Evolutionary conservation across 2,113 vertebrate genomes (phyloP), one percentile per base, ranked within the genome.

Genomic region (Cyphomyrus plagiostoma): DNA sequence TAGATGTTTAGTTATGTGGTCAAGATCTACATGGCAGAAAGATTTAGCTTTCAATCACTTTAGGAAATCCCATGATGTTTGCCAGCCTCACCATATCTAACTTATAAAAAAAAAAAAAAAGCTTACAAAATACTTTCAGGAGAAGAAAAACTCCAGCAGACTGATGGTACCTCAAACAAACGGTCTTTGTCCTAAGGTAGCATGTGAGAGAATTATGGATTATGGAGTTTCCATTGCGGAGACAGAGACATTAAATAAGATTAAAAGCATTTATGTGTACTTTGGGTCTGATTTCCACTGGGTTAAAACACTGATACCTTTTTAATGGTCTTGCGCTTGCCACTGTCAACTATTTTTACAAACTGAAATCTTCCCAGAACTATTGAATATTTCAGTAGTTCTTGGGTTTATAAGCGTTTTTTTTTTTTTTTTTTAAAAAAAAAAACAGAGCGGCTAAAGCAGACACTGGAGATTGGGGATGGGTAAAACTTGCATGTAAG

Each of bases 201-300:
- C 82, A 84, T 48, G 77, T 39, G 15, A 48, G 82, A 23, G 39
- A 35, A 48, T 84, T 45, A 84, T 48, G 45, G 46, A 45, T 84
- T 48, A 48, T 39, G 30, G 39, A 90, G 56, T 89, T 90, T 89
- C 84, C 89, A 91, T 86, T 89, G 87, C 89, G 70, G 89, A 77
- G 89, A 90, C 66, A 58, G 89, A 84, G 19, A 48, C 7, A 23
- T 77, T 77, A 77, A 74, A 74, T 35, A 77, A 80, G 35, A 80
- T 80, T 80, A 42, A 80, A 80, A 77, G 11, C 30, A 39, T 77
- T 39, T 77, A 77, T 35, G 74, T 84, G 82, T 84, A 23, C 82
- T 46, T 48, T 84, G 45, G 82, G 11, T n/a, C 45, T 21, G 39
- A 84, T 84, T 84, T 84, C 19, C 82, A 48, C 45, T 46, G 21